A percentile compares a stretch with the other conserved stretches of the same genome.
Evolutionary conservation across 2,113 vertebrate species (phyloP).

Genomic region (Pandion haliaetus): DNA sequence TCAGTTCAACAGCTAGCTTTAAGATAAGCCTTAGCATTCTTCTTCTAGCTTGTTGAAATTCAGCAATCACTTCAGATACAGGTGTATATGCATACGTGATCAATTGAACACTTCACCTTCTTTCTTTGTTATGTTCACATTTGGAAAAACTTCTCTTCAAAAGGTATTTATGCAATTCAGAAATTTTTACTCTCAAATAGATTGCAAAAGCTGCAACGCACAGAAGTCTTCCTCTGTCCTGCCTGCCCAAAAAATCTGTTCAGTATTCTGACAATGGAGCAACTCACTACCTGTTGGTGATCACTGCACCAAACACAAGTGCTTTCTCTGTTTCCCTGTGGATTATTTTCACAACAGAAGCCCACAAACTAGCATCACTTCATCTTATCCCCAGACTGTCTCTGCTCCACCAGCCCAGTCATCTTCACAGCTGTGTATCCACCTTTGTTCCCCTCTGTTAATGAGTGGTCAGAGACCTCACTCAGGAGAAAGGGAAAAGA

Average conservation of each 20-base stretch:
- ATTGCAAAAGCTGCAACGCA: not conserved
- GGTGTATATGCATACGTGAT: accelerated
- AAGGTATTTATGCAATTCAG: not conserved
- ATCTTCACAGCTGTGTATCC: not conserved
- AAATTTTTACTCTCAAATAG: not conserved
- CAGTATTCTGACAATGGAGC: not conserved
- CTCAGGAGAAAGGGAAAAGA: not conserved
- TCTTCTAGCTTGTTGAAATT: not conserved
- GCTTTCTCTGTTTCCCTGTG: not conserved
- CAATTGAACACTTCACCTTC: not conserved
- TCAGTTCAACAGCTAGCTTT: not conserved
- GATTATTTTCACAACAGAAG: not conserved
- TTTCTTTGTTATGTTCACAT: not conserved
- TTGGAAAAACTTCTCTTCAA: not conserved
- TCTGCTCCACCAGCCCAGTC: not conserved
- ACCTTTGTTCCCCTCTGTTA: not conserved
- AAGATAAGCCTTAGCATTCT: not conserved
- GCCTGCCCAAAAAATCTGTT: not conserved
- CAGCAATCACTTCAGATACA: not conserved
- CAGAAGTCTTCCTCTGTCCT: not conserved
- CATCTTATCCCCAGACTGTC: not conserved
- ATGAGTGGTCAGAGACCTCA: not conserved
- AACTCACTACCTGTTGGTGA: not conserved
- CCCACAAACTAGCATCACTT: not conserved
- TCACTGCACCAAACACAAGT: not conserved